Base-by-base conservation (phyloP, 30 jellyfish, hydroid and myxozoan species). In the Mastigias papua region DNA sequence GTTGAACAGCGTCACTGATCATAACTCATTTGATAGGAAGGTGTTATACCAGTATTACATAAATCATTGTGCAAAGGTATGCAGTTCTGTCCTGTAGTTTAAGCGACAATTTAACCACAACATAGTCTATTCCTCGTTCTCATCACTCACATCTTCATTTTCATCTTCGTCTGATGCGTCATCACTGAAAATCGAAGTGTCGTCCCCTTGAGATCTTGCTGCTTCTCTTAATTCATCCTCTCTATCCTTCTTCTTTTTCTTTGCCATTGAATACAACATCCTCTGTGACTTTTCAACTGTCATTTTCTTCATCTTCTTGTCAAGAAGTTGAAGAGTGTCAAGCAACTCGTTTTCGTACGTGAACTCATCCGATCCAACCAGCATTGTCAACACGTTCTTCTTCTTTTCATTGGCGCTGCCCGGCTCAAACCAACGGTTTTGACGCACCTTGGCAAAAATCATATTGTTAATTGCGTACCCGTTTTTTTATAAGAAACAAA, bases 321-420 rank as follows among this genome's bases (percentile, higher is more conserved):
- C 97, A 70, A 88, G 79, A 57, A 80, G 76, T 29, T 71, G 91
- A 25, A 88, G 69, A 20, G 88, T 54, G 79, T 88, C 97, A 23
- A 75, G 73, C 26, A 88, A 51, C 71, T 88, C 97, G 57, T 88
- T 88, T 50, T 88, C 97, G 57, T 88, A 88, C 35, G 72, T 61
- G 80, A 88, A 88, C 32, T 88, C 97, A 48, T 88, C 97, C 15
- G 97, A 88, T 16, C 97, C 97, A 31, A 88, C 86, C 28, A 88
- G 42, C 85, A 88, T 28, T 30, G 51, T 51, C 95, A 94, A 71
- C 73, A 86, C 25, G 50, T 78, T 80, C 17, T 66, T 82, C 89
- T 86, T 89, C 81, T 80, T 89, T 13, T 77, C 95, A 76, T 79
- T 93, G 21, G 95, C 97, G 7, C 58, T 86, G 30, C 70, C 83